Base-by-base conservation (phyloP, 1,140 invertebrate genomes). In the Hycleus cichorii region DNA sequence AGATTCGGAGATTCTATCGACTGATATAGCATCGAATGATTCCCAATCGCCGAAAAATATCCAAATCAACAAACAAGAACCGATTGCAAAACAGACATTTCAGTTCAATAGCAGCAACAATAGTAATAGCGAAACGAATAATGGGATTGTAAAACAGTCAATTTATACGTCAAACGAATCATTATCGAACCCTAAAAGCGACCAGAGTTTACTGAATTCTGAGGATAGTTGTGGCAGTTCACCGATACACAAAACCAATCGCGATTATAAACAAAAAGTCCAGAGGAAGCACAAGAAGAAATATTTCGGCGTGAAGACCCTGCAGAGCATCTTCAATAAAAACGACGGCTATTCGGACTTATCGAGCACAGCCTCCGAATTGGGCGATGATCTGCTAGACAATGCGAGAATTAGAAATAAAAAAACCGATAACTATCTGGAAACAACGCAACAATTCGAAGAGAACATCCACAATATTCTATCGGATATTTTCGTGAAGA, bases 241-340 rank as follows among this genome's bases (percentile, higher is more conserved):
- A 4, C 71, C 72, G 11, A 43, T 74, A 24, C 69, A 71, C 49
- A 70, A 72, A 57, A 12, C 43, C 1, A 64, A 64, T 40, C 50
- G 47, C 40, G 49, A 65, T 8, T 70, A 70, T 38, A 72, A 72
- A 50, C 72, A 71, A 48, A 72, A 72, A 58, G 26, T 58, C 5
- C 62, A 70, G 39, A 69, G 67, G 45, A 71, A 72, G 55, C 62
- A 66, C 50, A 71, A 71, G 47, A 74, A 74, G 47, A 74, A 72
- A 53, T 71, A 73, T 53, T 72, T 74, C 57, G 74, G 74, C 7
- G 73, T 76, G 2, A 76, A 75, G 69, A 76, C 74, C 1, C 58
- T 76, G 18, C 74, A 76, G 52, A 74, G 73, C 49, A 75, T 75
- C 55, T 76, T 76, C 55, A 72, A 67, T 57, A 72, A 71, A 53